These are phyloP conservation scores for Myrmophylax atrothorax DNA, from an alignment of 2,113 vertebrate genomes.

Conservation along the genomic window DNA sequence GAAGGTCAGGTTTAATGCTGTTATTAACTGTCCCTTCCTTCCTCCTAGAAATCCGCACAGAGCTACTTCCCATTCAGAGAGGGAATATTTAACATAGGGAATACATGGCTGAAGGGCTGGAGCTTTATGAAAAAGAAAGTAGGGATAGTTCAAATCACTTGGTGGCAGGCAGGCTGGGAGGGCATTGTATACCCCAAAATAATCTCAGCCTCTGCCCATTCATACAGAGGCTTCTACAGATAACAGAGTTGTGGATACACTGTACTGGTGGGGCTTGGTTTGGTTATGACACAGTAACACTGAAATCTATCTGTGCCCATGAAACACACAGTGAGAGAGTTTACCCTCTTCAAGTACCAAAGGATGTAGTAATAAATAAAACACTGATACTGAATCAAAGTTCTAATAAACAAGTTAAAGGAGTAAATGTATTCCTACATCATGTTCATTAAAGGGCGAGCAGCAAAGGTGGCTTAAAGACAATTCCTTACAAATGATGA, in stretches of 20 bases:
- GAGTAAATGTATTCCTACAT: background rate
- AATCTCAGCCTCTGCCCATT: background rate
- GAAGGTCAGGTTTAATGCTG: slow-evolving; percentile 51
- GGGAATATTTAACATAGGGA: background rate
- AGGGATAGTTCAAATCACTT: background rate
- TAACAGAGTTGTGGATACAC: background rate
- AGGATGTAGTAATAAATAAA: background rate
- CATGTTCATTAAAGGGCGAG: background rate
- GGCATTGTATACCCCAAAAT: background rate
- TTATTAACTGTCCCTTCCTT: slow-evolving; percentile 23
- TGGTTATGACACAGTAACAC: background rate
- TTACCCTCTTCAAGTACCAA: background rate
- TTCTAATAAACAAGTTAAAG: background rate
- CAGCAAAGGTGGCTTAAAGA: background rate
- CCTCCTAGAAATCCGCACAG: background rate
- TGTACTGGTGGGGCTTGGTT: background rate
- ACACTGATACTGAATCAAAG: background rate
- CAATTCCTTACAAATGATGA: background rate
- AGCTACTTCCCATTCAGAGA: background rate
- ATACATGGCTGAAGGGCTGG: background rate
- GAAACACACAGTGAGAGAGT: background rate
- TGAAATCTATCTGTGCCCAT: background rate
- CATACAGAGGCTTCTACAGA: background rate
- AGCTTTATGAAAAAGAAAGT: background rate
- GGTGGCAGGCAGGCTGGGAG: background rate